Base-by-base conservation (phyloP, 2,797 vertebrate species). In the Pipistrellus kuhlii region DNA sequence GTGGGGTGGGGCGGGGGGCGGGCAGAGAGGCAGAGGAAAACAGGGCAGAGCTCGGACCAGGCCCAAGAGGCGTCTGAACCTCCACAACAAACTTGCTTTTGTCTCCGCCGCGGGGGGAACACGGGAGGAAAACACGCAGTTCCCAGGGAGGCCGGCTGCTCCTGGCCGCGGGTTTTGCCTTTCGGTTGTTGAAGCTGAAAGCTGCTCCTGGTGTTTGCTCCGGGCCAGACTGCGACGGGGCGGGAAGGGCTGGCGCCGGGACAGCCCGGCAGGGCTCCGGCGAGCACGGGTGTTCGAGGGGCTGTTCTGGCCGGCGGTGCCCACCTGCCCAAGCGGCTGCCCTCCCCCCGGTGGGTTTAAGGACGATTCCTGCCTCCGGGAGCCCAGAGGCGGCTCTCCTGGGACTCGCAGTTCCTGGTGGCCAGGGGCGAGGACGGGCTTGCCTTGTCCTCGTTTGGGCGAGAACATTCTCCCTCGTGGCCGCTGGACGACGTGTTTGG, bases 21-120 rank as follows among this genome's bases (percentile, higher is more conserved):
- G 96, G 72, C 53, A 94, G 95, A 94, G 97, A 97, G 97, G 95
- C 97, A 97, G 97, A 98, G 96, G 98, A 98, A 98, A 98, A 98
- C 98, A 98, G 98, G 98, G 98, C 97, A 97, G 97, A 98, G 98
- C 97, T 97, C 97, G 25, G 97, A 98, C 97, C 97, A 97, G 97
- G 97, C 98, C 98, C 98, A 98, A 98, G 98, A 97, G 98, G 94
- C 95, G 93, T 98, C 97, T 97, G 96, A 96, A 94, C 93, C 97
- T 97, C 96, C 41, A 97, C 97, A 97, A 98, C 97, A 98, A 98
- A 98, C 98, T 98, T 98, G 87, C 97, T 98, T 98, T 98, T 98
- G 98, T 98, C 98, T 96, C 97, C 72, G 62, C 51, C 38, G 71
- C 18, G 64, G 96, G 94, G 92, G 84, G 91, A 96, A 1, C 91